Percentiles rank a stretch among this genome's conserved stretches.
phyloP scores from a whole-genome alignment of 1,140 invertebrate genomes.

The Glomeris maerens region DNA sequence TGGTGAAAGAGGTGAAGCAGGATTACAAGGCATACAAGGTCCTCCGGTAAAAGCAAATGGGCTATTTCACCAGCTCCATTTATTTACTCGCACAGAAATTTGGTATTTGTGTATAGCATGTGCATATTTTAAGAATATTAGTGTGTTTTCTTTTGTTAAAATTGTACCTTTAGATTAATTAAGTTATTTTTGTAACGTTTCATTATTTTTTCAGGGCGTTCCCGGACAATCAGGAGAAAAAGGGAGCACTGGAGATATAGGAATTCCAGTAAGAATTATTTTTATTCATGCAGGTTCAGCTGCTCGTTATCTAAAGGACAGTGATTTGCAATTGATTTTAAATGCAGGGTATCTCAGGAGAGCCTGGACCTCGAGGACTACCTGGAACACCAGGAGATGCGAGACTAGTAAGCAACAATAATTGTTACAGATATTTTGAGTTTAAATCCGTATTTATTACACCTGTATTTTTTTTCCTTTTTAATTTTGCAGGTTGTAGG shows the following conservation, averaged over 20 bases:
- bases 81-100: too few relatives aligned
- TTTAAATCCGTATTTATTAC: too few relatives aligned
- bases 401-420: conserved; percentile 20
- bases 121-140: too few relatives aligned
- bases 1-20: conserved; percentile 24
- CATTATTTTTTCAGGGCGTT: conserved; percentile 2
- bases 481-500: conserved; percentile 19
- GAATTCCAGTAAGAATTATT: conserved; percentile 17
- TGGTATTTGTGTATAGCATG: too few relatives aligned
- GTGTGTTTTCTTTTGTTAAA: too few relatives aligned
- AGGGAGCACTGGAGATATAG: conserved; percentile 17
- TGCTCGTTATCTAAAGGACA: background rate
- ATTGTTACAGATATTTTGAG: background rate
- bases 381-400: conserved; percentile 33
- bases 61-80: too few relatives aligned
- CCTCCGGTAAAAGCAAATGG: conserved; percentile 23
- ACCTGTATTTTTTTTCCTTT: background rate
- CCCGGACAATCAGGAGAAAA: conserved; percentile 15
- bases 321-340: too few relatives aligned
- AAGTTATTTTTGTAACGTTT: conserved; percentile 19
- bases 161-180: too few relatives aligned
- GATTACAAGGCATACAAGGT: conserved; percentile 24
- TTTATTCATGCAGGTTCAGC: background rate
- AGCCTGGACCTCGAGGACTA: conserved; percentile 28
- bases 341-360: conserved; percentile 23